Conservation (phyloP, 2,113 vertebrate genomes). For the Malurus alboscapulatus region DNA sequence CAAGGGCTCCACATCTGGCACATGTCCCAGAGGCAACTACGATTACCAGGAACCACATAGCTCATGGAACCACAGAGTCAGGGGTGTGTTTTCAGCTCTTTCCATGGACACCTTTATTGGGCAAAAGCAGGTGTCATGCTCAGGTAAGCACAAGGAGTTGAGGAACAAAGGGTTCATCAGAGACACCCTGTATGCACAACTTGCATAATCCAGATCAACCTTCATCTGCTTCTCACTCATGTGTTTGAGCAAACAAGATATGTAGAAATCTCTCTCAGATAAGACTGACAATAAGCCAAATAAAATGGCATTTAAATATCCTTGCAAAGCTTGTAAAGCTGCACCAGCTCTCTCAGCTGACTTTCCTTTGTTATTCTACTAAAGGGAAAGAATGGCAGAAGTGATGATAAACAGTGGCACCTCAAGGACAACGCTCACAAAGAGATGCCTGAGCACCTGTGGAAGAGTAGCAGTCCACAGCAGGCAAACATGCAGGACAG, state of each 20-base stretch:
- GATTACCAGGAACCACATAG: background rate
- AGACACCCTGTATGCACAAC: background rate
- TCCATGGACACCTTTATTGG: accelerated
- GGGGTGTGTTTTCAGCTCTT: background rate
- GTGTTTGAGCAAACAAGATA: background rate
- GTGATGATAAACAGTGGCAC: background rate
- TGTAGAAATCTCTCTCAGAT: background rate
- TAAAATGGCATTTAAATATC: background rate
- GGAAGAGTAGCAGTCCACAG: background rate
- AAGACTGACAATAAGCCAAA: background rate
- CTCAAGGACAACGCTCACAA: background rate
- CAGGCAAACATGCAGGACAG: accelerated
- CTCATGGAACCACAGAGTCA: background rate
- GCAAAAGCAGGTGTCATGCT: background rate
- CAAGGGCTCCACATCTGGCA: background rate
- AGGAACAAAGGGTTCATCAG: background rate
- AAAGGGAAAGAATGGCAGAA: background rate
- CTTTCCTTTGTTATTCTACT: background rate
- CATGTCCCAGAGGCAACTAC: background rate
- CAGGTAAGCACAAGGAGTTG: background rate
- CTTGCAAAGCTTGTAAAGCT: background rate
- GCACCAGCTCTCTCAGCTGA: background rate
- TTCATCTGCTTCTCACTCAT: background rate
- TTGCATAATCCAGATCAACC: background rate
- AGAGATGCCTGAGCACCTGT: background rate